Percentiles rank a stretch among this genome's conserved stretches.
Evolutionary conservation across 2,797 vertebrate genomes (phyloP).

Genomic region (Notamacropus eugenii): DNA sequence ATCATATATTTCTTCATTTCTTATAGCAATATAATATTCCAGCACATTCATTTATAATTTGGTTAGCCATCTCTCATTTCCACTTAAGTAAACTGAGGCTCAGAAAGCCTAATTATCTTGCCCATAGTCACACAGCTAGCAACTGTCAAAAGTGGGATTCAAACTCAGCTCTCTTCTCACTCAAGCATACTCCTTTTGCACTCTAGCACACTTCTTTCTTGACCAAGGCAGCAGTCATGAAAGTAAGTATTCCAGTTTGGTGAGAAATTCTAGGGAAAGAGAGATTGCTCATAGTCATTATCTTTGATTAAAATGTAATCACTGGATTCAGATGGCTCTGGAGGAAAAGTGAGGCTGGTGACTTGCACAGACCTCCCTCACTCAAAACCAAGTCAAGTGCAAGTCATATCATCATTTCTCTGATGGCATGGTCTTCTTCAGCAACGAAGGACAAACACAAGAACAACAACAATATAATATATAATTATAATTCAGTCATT

Average conservation of each 20-base stretch:
- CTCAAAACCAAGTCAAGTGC: too few relatives aligned
- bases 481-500: too few relatives aligned
- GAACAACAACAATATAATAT: too few relatives aligned
- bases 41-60: neutral
- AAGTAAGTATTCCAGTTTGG: neutral
- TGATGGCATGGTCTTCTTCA: too few relatives aligned
- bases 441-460: too few relatives aligned
- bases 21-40: neutral
- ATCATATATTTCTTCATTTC: neutral
- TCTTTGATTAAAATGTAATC: neutral
- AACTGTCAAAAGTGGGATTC: neutral
- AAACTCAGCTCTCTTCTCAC: neutral
- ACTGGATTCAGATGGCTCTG: too few relatives aligned
- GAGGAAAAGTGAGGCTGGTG: too few relatives aligned
- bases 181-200: neutral
- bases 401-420: too few relatives aligned
- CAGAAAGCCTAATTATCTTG: neutral
- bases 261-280: neutral
- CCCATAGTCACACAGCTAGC: neutral
- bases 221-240: neutral
- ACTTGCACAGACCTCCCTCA: too few relatives aligned
- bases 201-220: neutral
- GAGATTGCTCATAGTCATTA: neutral
- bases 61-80: neutral
- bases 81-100: neutral